phyloP scores from a whole-genome alignment of 2,888 invertebrate species.

The Tillus elongatus region DNA sequence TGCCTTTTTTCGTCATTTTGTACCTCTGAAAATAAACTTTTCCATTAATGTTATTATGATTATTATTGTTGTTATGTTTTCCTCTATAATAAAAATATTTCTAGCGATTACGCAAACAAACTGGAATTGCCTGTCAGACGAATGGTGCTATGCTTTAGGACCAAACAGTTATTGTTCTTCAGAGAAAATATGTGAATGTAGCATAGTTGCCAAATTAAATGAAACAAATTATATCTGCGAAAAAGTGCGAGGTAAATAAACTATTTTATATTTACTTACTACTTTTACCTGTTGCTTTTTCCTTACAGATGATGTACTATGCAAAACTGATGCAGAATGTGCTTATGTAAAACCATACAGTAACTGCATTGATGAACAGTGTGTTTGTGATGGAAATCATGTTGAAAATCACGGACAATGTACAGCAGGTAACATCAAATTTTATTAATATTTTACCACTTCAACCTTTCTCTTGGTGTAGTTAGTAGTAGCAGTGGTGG shows the following conservation, averaged over 20 bases:
- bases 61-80: too few relatives aligned
- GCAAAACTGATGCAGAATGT: slow-evolving; percentile 13
- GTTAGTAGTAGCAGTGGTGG: too few relatives aligned
- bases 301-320: slow-evolving; percentile 4
- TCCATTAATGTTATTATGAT: too few relatives aligned
- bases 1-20: too few relatives aligned
- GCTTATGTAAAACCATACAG: slow-evolving; percentile 5
- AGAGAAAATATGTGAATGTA: slow-evolving; percentile 12
- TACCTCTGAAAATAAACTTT: too few relatives aligned
- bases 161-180: slow-evolving; percentile 11
- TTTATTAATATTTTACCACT: too few relatives aligned
- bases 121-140: slow-evolving; percentile 13
- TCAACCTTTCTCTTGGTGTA: too few relatives aligned
- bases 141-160: slow-evolving; percentile 16
- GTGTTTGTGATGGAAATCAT: slow-evolving; percentile 7
- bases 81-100: too few relatives aligned
- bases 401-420: too few relatives aligned
- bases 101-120: slow-evolving; percentile 16
- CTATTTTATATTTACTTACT: background rate
- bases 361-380: slow-evolving; percentile 10
- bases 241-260: background rate
- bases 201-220: slow-evolving; percentile 5
- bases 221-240: background rate
- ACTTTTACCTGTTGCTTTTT: background rate
- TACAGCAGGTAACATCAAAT: slow-evolving; percentile 1